Evolutionary conservation across 2,113 vertebrate genomes (phyloP).

Genomic region (Mesembrinibis cayennensis): DNA sequence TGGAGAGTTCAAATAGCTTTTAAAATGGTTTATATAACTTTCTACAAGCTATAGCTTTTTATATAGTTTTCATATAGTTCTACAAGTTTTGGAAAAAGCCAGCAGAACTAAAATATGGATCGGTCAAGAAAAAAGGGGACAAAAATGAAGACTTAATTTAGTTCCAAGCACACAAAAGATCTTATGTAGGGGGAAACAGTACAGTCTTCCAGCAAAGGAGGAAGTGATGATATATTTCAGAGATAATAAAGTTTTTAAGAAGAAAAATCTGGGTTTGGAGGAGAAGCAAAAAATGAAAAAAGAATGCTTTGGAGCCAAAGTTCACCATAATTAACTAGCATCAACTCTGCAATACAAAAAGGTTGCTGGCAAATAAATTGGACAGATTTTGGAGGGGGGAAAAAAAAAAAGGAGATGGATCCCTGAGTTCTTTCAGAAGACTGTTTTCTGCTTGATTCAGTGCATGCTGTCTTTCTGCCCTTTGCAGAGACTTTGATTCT

Average conservation of each 20-base stretch:
- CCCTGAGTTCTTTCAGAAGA: background rate
- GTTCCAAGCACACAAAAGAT: background rate
- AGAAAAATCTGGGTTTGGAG: background rate
- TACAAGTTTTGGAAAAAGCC: background rate
- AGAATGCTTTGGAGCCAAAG: background rate
- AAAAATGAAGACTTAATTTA: background rate
- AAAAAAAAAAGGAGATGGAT: accelerated
- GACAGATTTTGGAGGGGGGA: background rate
- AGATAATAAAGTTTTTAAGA: background rate
- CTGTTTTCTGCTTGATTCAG: background rate
- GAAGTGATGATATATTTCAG: background rate
- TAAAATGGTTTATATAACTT: background rate
- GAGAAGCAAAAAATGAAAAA: background rate
- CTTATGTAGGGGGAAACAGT: background rate
- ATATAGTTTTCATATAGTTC: background rate
- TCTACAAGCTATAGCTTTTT: background rate
- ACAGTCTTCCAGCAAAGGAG: background rate
- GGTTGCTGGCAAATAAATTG: background rate
- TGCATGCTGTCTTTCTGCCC: background rate
- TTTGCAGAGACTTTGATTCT: conserved; percentile 89
- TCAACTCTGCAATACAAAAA: background rate
- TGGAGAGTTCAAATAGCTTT: background rate
- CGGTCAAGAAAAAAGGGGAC: background rate
- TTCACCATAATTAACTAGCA: background rate
- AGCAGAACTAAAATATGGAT: background rate